A percentile compares a stretch with the other conserved stretches of the same genome.
phyloP scores from a whole-genome alignment of 1,140 invertebrate species.

The Brachionus paranguensis region DNA sequence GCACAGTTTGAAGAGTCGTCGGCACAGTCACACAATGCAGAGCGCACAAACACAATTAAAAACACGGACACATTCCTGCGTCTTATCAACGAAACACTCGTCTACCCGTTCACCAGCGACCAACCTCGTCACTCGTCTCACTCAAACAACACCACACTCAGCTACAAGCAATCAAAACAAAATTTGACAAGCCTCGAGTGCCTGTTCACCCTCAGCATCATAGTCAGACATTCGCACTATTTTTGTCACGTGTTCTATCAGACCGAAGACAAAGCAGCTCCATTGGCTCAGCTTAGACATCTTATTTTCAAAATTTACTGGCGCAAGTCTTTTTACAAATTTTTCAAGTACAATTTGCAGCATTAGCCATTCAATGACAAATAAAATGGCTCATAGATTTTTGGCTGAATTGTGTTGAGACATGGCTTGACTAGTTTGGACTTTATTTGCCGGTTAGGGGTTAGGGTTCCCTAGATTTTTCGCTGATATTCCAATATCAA shows the following conservation, averaged over 20 bases:
- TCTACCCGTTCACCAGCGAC: background rate
- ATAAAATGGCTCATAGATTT: constrained; percentile 15
- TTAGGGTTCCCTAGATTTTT: too few relatives aligned
- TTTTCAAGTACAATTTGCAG: background rate
- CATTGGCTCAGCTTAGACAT: background rate
- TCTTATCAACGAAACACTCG: constrained; percentile 4
- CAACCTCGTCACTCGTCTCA: background rate
- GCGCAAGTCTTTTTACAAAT: constrained; percentile 31
- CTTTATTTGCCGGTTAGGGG: background rate
- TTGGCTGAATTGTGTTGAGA: background rate
- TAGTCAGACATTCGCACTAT: constrained; percentile 3
- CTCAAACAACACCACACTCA: background rate
- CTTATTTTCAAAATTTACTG: constrained; percentile 21
- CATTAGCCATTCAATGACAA: background rate
- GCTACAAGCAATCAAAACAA: background rate
- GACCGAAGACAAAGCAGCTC: background rate
- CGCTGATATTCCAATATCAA: too few relatives aligned
- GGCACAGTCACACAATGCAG: background rate
- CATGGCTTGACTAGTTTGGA: background rate
- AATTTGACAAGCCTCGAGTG: background rate
- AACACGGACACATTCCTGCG: background rate
- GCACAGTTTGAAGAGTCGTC: background rate
- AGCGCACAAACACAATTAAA: background rate
- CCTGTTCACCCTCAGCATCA: background rate
- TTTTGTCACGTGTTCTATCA: background rate